Percentiles rank a stretch among this genome's conserved stretches.
phyloP scores from a whole-genome alignment of 30 jellyfish, hydroid and myxozoan genomes.

The Aurelia coerulea region DNA sequence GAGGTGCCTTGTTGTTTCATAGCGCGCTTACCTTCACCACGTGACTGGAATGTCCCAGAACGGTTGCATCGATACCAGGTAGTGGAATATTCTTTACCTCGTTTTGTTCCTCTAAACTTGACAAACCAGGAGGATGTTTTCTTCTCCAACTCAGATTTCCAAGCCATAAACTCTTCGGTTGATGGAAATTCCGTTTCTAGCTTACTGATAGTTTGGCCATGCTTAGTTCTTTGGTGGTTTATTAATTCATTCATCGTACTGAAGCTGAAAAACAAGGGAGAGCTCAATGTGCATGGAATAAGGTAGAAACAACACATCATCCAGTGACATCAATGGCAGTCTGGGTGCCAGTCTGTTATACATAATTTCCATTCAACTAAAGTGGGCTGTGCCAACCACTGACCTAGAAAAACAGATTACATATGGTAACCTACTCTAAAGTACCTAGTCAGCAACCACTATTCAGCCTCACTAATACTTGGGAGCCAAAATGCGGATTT shows the following conservation, averaged over 20 bases:
- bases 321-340: too few species aligned
- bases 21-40: conserved; percentile 45
- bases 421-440: not conserved
- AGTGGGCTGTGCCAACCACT: too few species aligned
- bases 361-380: too few species aligned
- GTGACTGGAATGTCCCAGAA: conserved; percentile 30
- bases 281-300: not conserved
- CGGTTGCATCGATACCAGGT: conserved; percentile 53
- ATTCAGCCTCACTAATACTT: not conserved
- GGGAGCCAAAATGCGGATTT: not conserved
- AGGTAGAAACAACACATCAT: too few species aligned
- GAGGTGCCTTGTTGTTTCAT: conserved; percentile 68
- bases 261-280: conserved; percentile 1
- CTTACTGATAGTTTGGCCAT: not conserved
- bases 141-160: conserved; percentile 8
- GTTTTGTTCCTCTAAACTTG: too few species aligned
- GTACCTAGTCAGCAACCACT: conserved; percentile 2
- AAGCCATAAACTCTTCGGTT: conserved; percentile 13
- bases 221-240: not conserved
- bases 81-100: conserved; percentile 32
- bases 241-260: conserved; percentile 4
- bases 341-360: too few species aligned
- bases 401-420: not conserved
- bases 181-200: not conserved
- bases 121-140: conserved; percentile 33